Base-by-base conservation (phyloP, 2,888 invertebrate species). In the Amphipyra tragopoginis region DNA sequence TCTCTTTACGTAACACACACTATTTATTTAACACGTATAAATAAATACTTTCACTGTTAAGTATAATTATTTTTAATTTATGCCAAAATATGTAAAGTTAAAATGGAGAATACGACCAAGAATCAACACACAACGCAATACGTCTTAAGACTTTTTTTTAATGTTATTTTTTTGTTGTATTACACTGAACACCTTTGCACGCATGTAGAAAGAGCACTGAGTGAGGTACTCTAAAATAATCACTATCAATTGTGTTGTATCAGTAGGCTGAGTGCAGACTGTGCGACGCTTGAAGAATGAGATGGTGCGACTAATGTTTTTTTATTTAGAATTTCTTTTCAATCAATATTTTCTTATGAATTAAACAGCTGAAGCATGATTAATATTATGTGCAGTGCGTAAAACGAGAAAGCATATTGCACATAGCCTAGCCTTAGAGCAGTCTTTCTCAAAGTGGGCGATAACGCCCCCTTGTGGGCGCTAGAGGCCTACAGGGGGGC, bases 211-310 rank as follows among this genome's bases (percentile, higher is more conserved):
- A 69, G 64, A 71, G 44, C 63, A 78, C 81, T 77, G 79, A 73
- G 51, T 63, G 59, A 60, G 62, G 58, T 74, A 54, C 72, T 79
- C 61, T 68, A 67, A 72, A 54, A 65, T 72, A 65, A 69, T 68
- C 71, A 68, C 58, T 79, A 79, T 80, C 79, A 80, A 69, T 75
- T 80, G 70, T 71, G 72, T 75, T 70, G 71, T 80, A 81, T 81
- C 80, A 73, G 65, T 65, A 75, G 65, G 78, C 50, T 51, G 49
- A 38, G 45, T 13, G 13, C 63, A 69, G 48, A 75, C 65, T 43
- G 14, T 42, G 50, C 77, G 75, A 60, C 65, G 54, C 50, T 63
- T 40, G 10, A 44, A 47, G n/a, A 26, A n/a, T 1, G 10, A 65
- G 59, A 65, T 67, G 60, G 51, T 60, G 42, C 33, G 55, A 50